A percentile compares a stretch with the other conserved stretches of the same genome.
These are phyloP conservation scores for Eubasilissa regina DNA, from an alignment of 1,140 invertebrate species.

Conservation along the genomic window DNA sequence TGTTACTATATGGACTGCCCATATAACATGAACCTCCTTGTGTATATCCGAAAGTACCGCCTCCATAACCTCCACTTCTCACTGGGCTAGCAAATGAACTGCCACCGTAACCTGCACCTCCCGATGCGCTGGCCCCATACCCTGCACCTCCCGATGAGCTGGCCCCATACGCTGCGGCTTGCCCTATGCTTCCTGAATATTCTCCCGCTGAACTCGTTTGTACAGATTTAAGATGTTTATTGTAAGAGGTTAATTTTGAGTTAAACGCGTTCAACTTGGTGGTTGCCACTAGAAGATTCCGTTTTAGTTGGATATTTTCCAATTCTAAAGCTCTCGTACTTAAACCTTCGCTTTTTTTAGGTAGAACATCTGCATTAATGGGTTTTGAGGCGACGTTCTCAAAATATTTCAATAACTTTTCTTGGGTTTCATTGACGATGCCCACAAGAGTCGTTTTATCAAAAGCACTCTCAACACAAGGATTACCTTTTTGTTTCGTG, in stretches of 20 bases:
- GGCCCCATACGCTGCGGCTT: no score
- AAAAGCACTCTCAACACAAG: constrained; percentile 5
- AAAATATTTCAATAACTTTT: constrained; percentile 9
- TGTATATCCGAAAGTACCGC: no score
- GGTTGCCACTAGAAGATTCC: neutral
- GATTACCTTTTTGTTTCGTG: constrained; percentile 12
- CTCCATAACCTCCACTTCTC: no score
- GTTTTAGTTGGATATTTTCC: constrained; percentile 15
- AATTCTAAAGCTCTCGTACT: neutral
- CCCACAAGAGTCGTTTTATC: neutral
- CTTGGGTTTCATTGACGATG: constrained; percentile 20
- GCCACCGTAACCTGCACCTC: no score
- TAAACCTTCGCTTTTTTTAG: neutral
- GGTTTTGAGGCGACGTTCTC: neutral
- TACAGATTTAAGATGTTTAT: neutral
- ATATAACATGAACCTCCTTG: no score
- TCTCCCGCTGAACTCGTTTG: neutral
- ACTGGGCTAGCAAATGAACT: no score
- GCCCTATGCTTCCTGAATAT: no score
- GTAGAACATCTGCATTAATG: neutral
- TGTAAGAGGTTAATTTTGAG: neutral
- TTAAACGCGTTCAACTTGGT: constrained; percentile 9
- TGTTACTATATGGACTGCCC: no score
- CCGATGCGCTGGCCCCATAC: no score
- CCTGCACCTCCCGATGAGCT: neutral